Evolutionary conservation across 2,888 invertebrate genomes (phyloP).

Genomic region (Priocnemis perturbator): DNA sequence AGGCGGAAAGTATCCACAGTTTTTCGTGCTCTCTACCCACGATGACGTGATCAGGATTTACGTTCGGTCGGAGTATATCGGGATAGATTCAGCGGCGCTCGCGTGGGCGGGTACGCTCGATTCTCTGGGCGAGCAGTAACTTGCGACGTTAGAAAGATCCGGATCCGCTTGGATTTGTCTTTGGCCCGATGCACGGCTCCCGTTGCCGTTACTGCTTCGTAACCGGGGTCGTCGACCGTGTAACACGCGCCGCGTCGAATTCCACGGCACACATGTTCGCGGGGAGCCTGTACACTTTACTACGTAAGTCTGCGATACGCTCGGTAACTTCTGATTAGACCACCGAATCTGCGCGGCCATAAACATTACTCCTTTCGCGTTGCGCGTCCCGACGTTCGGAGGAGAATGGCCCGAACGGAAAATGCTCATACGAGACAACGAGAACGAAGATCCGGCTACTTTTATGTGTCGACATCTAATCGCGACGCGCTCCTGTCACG

Average conservation of each 20-base stretch:
- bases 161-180: conserved; percentile 25
- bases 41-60: conserved; percentile 8
- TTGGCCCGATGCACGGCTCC: conserved; percentile 17
- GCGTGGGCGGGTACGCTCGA: conserved; percentile 4
- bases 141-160: conserved; percentile 23
- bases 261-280: background rate
- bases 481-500: too few relatives aligned
- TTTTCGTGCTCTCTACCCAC: too few relatives aligned
- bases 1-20: background rate
- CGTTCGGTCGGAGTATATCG: conserved; percentile 2
- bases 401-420: too few relatives aligned
- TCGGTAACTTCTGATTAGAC: conserved; percentile 9
- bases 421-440: too few relatives aligned
- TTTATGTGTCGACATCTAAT: too few relatives aligned
- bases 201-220: background rate
- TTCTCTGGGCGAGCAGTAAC: conserved; percentile 22
- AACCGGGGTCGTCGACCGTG: conserved; percentile 19
- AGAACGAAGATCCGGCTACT: too few relatives aligned
- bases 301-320: background rate
- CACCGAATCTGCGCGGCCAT: too few relatives aligned
- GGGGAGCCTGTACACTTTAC: background rate
- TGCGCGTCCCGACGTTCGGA: too few relatives aligned
- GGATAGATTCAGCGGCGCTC: conserved; percentile 10
- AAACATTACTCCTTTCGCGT: too few relatives aligned
- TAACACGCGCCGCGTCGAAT: conserved; percentile 13